These are phyloP conservation scores for Platalea minor DNA, from an alignment of 2,797 vertebrate genomes.

Conservation along the genomic window DNA sequence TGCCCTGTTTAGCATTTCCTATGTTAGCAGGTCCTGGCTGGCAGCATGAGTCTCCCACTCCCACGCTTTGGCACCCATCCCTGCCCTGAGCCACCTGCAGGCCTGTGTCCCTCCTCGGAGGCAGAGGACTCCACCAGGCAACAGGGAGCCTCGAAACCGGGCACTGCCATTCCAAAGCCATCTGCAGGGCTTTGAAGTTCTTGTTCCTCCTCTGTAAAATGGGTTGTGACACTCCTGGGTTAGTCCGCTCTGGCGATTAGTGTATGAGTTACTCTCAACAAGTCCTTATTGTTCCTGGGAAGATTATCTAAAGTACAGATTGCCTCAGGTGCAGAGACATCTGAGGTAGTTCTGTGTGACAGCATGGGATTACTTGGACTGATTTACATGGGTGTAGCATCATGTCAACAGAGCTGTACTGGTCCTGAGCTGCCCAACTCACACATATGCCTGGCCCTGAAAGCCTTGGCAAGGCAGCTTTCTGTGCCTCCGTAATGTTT, in stretches of 20 bases:
- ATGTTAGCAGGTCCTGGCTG: not conserved
- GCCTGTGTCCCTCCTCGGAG: fast-evolving
- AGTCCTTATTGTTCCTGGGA: not conserved
- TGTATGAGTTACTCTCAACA: not conserved
- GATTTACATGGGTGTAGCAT: not conserved
- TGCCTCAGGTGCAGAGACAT: not conserved
- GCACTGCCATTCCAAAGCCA: not conserved
- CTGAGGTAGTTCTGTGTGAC: not conserved
- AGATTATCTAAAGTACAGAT: not conserved
- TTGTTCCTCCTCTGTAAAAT: not conserved
- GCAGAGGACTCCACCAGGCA: not conserved
- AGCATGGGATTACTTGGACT: not conserved
- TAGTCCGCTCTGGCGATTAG: not conserved
- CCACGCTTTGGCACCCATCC: not conserved
- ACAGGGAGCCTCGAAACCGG: not conserved
- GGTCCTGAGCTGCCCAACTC: not conserved
- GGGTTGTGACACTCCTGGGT: not conserved
- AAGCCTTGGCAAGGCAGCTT: not conserved
- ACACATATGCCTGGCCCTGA: not conserved
- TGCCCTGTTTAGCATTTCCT: not conserved
- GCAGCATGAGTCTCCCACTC: not conserved
- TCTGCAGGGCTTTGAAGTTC: not conserved
- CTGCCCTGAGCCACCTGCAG: not conserved
- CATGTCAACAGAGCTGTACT: not conserved
- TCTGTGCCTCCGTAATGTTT: fast-evolving